Evolutionary conservation across 2,888 invertebrate species (phyloP).

Genomic region (Autographa gamma): DNA sequence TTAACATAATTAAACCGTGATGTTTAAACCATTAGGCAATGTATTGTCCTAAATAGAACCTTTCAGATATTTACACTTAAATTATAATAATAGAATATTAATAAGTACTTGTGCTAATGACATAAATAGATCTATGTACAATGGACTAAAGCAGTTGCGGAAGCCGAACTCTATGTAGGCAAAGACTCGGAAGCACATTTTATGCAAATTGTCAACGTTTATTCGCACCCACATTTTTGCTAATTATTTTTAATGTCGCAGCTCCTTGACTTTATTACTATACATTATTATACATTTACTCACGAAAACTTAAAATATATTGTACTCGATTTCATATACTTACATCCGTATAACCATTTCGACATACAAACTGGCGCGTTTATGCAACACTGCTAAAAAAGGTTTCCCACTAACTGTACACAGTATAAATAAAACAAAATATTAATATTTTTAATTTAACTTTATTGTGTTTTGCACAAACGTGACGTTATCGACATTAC

Average conservation of each 20-base stretch:
- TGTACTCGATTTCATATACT: neutral
- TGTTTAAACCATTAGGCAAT: too few relatives aligned
- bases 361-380: neutral
- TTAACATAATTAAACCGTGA: too few relatives aligned
- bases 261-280: neutral
- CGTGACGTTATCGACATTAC: constrained; percentile 84
- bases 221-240: neutral
- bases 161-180: neutral
- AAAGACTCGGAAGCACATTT: neutral
- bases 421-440: constrained; percentile 42
- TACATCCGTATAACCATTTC: neutral
- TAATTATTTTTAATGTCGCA: neutral
- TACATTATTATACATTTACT: neutral
- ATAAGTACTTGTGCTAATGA: neutral
- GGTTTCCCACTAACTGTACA: neutral
- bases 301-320: constrained; percentile 1
- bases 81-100: too few relatives aligned
- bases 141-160: neutral
- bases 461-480: constrained; percentile 86
- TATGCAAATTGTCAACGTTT: neutral
- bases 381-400: neutral
- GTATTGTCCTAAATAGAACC: too few relatives aligned
- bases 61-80: too few relatives aligned
- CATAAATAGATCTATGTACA: neutral
- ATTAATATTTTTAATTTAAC: constrained; percentile 63